Evolutionary conservation across 1,140 invertebrate genomes (phyloP), one percentile per base, ranked within the genome.

Genomic region (Grapholita molesta): DNA sequence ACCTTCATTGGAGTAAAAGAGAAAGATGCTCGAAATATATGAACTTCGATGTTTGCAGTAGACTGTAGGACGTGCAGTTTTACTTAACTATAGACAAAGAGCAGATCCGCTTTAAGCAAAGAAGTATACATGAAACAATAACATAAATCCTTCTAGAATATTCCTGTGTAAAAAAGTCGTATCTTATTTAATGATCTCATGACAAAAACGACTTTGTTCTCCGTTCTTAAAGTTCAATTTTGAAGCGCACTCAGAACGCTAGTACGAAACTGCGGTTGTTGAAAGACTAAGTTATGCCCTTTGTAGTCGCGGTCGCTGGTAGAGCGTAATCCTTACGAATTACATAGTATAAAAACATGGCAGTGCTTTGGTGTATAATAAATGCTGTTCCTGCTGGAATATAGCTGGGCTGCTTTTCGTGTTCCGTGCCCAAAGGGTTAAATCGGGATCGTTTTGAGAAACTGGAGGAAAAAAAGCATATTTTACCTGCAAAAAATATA

Each of bases 91-190:
- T n/a, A n/a, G 28, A 30, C 28, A 7, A 3, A 38, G 15, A n/a
- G 35, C n/a, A n/a, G 1, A 57, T 18, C 42, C 21, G 24, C 23
- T 25, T n/a, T n/a, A n/a, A 24, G 21, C 25, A 2, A 6, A 0
- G 2, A 12, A 12, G 23, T 28, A 11, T 23, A 57, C 53, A 57
- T 28, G 25, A 9, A 57, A n/a, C 24, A 28, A 28, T 23, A 28
- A 57, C 53, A 57, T 11, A 57, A 57, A 57, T 57, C 53, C 53
- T 12, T 7, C 53, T 57, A 57, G 23, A 57, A 57, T 57, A 57
- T 57, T 57, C 18, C 52, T 9, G 52, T 25, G 6, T 3, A 24
- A 23, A 57, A 3, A 57, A 57, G 25, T 2, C 24, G 9, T 57
- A 38, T 38, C 12, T 38, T n/a, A 38, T 38, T 38, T n/a, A 38